Base-by-base conservation (phyloP, 2,113 vertebrate genomes). In the Psilopogon haemacephalus region DNA sequence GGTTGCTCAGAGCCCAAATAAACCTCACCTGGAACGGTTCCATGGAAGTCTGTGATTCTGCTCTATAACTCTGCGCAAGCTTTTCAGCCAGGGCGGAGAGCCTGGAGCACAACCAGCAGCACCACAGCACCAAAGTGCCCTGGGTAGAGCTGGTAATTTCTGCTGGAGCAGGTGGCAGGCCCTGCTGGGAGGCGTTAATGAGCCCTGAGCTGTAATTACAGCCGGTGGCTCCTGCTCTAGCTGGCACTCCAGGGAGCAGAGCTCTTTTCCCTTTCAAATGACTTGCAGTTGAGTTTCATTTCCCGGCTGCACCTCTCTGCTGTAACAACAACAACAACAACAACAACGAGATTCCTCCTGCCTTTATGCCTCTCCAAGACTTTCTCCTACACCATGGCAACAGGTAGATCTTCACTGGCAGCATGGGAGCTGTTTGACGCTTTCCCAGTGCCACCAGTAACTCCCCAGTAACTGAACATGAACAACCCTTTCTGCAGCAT, bases 201-300 rank as follows among this genome's bases (percentile, higher is more conserved):
- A 54, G 52, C 13, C 52, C 52, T 16, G 15, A 27, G 26, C 8
- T 54, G 52, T 54, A 54, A 54, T 28, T 28, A 15, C 27, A 54
- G 52, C 27, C 24, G 7, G 27, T 26, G 33, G 95, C 96, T 95
- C 94, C 24, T 68, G 94, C 59, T 93, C 73, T 79, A 92, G 96
- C 76, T 91, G 88, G 95, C 96, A 94, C 93, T 95, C 96, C 95
- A 95, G 84, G 93, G 86, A 92, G 92, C 88, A 94, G 91, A 95
- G 87, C 94, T 92, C 95, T 80, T 95, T 96, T 96, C 94, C 95
- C 95, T 96, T 96, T 94, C 44, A 60, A 65, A 81, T 70, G 80
- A 94, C 68, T 93, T 28, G 30, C 92, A 86, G 93, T 68, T 93
- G 94, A 42, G n/a, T 88, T 68, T 76, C 70, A 91, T 93, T 71